These are phyloP conservation scores for Chloroclysta siterata DNA, from an alignment of 2,888 invertebrate genomes.

Conservation along the genomic window DNA sequence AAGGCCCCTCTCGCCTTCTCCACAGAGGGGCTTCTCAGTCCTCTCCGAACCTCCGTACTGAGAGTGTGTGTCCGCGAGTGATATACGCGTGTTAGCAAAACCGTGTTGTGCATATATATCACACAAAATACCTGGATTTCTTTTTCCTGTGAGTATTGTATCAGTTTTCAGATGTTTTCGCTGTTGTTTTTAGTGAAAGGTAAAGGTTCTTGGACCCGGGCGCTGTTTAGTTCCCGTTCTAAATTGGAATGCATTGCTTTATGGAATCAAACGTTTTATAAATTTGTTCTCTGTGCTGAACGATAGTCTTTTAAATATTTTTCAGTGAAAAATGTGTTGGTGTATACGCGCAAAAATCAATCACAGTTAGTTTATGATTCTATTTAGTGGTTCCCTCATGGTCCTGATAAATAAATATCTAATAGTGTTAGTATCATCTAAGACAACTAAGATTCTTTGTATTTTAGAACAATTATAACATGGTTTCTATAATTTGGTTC, in stretches of 20 bases:
- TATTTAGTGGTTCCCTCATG: no score
- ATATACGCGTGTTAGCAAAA: constrained; percentile 36
- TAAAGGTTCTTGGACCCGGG: not conserved
- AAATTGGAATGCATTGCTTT: constrained; percentile 27
- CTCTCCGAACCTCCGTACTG: constrained; percentile 59
- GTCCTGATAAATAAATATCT: no score
- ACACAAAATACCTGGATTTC: constrained; percentile 68
- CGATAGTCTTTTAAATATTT: not conserved
- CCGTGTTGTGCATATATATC: constrained; percentile 73
- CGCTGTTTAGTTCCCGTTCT: constrained; percentile 39
- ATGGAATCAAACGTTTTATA: constrained; percentile 3
- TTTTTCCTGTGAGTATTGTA: constrained; percentile 64
- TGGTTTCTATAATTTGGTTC: not conserved
- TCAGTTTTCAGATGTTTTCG: not conserved
- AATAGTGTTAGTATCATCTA: no score
- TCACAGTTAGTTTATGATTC: no score
- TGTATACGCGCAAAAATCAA: not conserved
- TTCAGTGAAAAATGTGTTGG: not conserved
- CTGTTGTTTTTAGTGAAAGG: constrained; percentile 49
- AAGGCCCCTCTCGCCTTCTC: constrained; percentile 63
- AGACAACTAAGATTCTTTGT: no score
- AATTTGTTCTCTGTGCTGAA: not conserved
- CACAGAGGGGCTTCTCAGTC: constrained; percentile 67
- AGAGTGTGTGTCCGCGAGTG: constrained; percentile 56
- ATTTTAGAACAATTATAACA: no score